Evolutionary conservation across 2,888 invertebrate species (phyloP), one percentile per base, ranked within the genome.

Genomic region (Melinopterus prodromus): DNA sequence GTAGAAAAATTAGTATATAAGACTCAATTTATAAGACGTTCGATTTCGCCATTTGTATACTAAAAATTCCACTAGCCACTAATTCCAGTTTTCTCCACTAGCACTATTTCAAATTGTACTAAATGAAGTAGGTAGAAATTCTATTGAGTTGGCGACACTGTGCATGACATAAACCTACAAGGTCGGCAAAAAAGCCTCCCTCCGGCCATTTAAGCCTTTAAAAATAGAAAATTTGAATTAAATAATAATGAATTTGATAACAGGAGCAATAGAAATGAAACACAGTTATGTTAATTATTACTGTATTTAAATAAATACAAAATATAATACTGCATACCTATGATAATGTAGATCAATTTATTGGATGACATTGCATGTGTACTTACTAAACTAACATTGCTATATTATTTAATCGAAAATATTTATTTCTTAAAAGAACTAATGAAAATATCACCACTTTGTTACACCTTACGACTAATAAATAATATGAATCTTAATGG

Each of bases 241-340:
- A n/a, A n/a, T n/a, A n/a, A n/a, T n/a, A n/a, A n/a, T n/a, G 26
- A 26, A 26, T 1, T 26, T 26, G 6, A 71, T 16, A 71, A n/a
- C 1, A 9, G 14, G n/a, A 12, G 36, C 35, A 35, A 36, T 74
- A 74, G 36, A 74, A 74, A 2, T 35, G 36, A 74, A 74, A 74
- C 4, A 74, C 6, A 26, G 14, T 71, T 71, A 14, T 71, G 16
- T 71, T 71, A 71, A 12, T 71, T 16, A 71, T 71, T 71, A 71
- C 16, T 71, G 71, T 71, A 71, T 71, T 71, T 71, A 26, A 16
- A 71, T 71, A 71, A 26, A 53, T 53, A 53, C 53, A 53, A 53
- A 53, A 53, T 53, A 53, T 53, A 53, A 53, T 53, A 53, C 53
- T 53, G 53, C 7, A 53, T 53, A 12, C 53, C 53, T 53, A 53